phyloP scores from a whole-genome alignment of 2,888 invertebrate species.

The Andricus quercusramuli region DNA sequence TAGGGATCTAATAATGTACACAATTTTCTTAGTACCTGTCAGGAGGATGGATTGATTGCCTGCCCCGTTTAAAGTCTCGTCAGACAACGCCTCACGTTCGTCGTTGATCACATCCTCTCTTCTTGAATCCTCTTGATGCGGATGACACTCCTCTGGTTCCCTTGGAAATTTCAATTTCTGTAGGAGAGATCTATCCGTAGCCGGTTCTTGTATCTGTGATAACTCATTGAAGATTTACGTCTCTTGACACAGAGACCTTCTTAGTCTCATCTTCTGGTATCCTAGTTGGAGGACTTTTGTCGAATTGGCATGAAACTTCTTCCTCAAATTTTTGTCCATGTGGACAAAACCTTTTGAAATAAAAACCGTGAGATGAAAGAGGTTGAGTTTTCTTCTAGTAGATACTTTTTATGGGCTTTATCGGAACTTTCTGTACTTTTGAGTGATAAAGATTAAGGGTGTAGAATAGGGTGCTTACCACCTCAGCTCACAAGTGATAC shows the following conservation, averaged over 20 bases:
- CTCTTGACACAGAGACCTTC: slow-evolving; percentile 41
- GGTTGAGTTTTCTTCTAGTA: slow-evolving; percentile 50
- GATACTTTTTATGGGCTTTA: slow-evolving; percentile 52
- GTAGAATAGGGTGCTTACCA: slow-evolving; percentile 55
- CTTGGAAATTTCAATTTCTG: no score
- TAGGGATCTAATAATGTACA: not conserved
- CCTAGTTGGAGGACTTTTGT: slow-evolving; percentile 51
- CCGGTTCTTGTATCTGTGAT: not conserved
- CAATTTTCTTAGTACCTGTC: not conserved
- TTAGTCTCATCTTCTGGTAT: slow-evolving; percentile 25
- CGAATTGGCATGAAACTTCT: slow-evolving; percentile 52
- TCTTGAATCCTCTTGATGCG: not conserved
- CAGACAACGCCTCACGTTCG: not conserved
- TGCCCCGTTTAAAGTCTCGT: not conserved
- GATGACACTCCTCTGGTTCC: not conserved
- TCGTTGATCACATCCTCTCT: no score
- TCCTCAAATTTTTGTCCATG: slow-evolving; percentile 48
- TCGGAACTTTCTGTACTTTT: not conserved
- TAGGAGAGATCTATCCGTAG: no score
- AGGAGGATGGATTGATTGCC: slow-evolving; percentile 20
- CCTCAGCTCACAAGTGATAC: not conserved
- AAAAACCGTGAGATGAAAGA: slow-evolving; percentile 46
- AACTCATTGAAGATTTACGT: slow-evolving; percentile 45
- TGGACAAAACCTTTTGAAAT: slow-evolving; percentile 41
- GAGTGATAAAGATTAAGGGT: slow-evolving; percentile 26